These are phyloP conservation scores for Akabosia matsudoensis DNA, from an alignment of 1,140 invertebrate species.

Conservation along the genomic window DNA sequence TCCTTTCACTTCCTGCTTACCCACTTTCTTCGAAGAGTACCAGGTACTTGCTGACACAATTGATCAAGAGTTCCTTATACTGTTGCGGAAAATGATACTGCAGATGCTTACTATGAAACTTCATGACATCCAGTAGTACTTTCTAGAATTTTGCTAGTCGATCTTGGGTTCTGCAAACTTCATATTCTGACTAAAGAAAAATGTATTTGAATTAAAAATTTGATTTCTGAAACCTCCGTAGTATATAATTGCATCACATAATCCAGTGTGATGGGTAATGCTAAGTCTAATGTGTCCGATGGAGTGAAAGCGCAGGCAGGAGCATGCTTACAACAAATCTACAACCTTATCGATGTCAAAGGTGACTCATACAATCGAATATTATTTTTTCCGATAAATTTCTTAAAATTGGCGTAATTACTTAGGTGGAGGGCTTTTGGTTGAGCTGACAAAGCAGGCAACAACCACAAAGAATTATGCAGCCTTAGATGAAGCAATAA, in stretches of 20 bases:
- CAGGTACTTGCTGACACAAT: too few species aligned
- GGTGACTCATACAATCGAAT: conserved; percentile 55
- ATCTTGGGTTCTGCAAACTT: too few species aligned
- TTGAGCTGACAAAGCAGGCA: conserved; percentile 90
- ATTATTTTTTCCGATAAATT: not conserved
- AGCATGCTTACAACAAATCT: conserved; percentile 71
- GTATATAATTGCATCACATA: not conserved
- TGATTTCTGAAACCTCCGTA: too few species aligned
- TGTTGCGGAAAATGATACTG: too few species aligned
- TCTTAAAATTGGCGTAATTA: not conserved
- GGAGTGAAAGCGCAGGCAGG: conserved; percentile 89
- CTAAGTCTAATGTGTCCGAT: conserved; percentile 85
- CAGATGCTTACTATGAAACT: too few species aligned
- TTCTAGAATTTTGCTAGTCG: too few species aligned
- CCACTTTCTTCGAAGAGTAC: too few species aligned
- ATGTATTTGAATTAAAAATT: too few species aligned
- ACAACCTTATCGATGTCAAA: conserved; percentile 82
- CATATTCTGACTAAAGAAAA: too few species aligned
- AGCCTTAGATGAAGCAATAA: conserved; percentile 82
- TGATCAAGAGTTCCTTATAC: too few species aligned
- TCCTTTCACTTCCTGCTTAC: too few species aligned
- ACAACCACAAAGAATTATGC: conserved; percentile 81
- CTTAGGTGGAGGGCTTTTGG: conserved; percentile 79
- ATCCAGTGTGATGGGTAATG: conserved; percentile 75
- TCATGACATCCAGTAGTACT: too few species aligned